Base-by-base conservation (phyloP, 2,113 vertebrate genomes). In the Myrmophylax atrothorax region DNA sequence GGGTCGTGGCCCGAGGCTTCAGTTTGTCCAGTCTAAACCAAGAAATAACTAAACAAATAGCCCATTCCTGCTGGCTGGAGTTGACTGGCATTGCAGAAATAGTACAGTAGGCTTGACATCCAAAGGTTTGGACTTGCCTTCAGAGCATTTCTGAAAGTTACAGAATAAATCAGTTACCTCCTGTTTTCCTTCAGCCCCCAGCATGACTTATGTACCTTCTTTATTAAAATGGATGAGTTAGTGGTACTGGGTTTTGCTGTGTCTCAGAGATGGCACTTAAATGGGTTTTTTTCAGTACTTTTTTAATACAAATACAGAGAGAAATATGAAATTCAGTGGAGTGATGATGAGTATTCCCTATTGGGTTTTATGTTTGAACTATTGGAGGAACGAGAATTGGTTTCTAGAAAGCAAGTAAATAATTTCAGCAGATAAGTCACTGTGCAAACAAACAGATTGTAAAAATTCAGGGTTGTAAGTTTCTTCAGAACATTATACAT, bases 31-130 rank as follows among this genome's bases (percentile, higher is more conserved):
- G 0, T 63, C 20, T 25, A 64, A 78, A 66, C 13, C 8, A 56
- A 37, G 42, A 77, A 69, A 35, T 26, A 33, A 29, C 63, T 44
- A 25, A 68, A 50, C 9, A 50, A 33, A 28, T 14, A 15, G 20
- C 18, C 31, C 1, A 1, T 29, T 75, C 33, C 24, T 58, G 19
- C 25, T 77, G 28, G 7, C 40, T 42, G 12, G 26, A 63, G n/a
- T n/a, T 76, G 37, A 37, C 25, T 26, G 8, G 10, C 83, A 8
- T 60, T 75, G 42, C 47, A 78, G 47, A 78, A 84, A 1, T 35
- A 62, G 56, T 52, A 37, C 24, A 0, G 3, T 2, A 4, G 37
- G 29, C 16, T 40, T 49, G 35, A 20, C 1, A 1, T 40, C 19
- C 38, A 22, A 55, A 25, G 47, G 33, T 7, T 81, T 77, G 26